These are phyloP conservation scores for Drosophila suzukii DNA, from an alignment of 1,140 invertebrate genomes.

Conservation along the genomic window DNA sequence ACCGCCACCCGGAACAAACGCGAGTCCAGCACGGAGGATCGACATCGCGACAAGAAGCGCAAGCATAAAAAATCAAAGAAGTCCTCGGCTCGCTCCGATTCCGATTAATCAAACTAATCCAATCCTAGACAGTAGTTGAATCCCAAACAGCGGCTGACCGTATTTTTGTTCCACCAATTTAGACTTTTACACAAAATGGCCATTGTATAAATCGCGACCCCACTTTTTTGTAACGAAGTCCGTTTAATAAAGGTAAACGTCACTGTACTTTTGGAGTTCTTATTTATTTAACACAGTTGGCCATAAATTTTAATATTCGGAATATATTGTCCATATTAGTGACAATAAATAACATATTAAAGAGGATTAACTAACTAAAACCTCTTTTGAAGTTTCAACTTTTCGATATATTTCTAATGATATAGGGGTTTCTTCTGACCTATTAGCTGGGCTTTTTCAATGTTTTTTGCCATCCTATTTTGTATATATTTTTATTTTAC, in stretches of 20 bases:
- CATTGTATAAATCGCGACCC: conserved; percentile 61
- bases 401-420: no score
- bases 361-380: no score
- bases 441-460: not conserved
- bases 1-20: conserved; percentile 30
- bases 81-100: conserved; percentile 56
- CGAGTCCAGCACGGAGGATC: conserved; percentile 57
- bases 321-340: no score
- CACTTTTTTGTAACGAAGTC: conserved; percentile 23
- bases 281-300: not conserved
- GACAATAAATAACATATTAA: no score
- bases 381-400: no score
- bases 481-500: not conserved
- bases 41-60: conserved; percentile 83
- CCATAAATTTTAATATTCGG: no score
- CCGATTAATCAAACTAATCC: conserved; percentile 45
- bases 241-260: conserved; percentile 58
- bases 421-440: no score
- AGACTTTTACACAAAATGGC: conserved; percentile 30
- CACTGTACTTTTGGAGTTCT: not conserved
- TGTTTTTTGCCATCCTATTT: not conserved
- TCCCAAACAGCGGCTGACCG: conserved; percentile 10
- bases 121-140: conserved; percentile 25
- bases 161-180: conserved; percentile 25
- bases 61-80: conserved; percentile 85